Percentiles rank a stretch among this genome's conserved stretches.
Conservation (phyloP, 2,888 invertebrate species). For the Sarcophaga variegata region DNA sequence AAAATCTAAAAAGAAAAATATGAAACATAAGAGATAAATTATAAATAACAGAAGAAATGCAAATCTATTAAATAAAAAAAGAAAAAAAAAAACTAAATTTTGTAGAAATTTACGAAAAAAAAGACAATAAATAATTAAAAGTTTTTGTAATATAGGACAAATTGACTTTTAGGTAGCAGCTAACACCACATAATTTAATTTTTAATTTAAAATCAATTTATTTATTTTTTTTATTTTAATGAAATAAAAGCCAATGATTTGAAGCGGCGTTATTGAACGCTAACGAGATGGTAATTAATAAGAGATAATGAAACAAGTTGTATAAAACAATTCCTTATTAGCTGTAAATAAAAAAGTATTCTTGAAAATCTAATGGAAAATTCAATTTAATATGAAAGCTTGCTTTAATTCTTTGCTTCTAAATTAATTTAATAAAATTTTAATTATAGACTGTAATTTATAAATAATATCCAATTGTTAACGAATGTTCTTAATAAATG, state of each 20-base stretch:
- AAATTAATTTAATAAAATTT: too few relatives aligned
- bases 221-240: background rate
- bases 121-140: constrained; percentile 20
- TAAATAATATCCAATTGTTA: too few relatives aligned
- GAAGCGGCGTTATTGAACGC: background rate
- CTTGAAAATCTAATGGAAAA: too few relatives aligned
- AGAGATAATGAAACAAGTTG: background rate
- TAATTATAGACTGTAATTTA: too few relatives aligned
- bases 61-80: background rate
- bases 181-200: background rate
- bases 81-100: constrained; percentile 49
- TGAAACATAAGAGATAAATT: constrained; percentile 15
- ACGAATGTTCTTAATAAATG: too few relatives aligned
- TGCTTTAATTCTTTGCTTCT: too few relatives aligned
- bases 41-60: background rate
- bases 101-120: constrained; percentile 44
- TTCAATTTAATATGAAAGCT: too few relatives aligned
- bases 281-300: background rate
- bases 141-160: background rate
- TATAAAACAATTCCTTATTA: too few relatives aligned
- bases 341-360: too few relatives aligned
- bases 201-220: background rate
- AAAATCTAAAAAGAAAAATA: constrained; percentile 45
- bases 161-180: background rate
- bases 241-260: background rate